Evolutionary conservation across 2,113 vertebrate species (phyloP).

Genomic region (Canis aureus): DNA sequence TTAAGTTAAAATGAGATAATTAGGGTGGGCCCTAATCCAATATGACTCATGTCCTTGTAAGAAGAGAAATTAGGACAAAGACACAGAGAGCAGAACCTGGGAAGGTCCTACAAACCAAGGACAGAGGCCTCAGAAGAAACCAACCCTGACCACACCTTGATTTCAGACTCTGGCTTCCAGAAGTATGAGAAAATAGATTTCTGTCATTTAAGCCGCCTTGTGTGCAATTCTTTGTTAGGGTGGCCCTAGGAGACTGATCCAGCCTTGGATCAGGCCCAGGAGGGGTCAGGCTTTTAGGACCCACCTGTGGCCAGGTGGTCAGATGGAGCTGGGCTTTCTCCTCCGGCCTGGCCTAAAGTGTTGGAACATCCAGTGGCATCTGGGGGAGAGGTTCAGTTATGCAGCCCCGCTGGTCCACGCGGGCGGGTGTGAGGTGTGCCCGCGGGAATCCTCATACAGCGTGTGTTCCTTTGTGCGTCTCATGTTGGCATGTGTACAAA

Average conservation of each 20-base stretch:
- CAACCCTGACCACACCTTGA: background rate
- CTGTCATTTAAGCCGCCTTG: background rate
- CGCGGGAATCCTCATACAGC: accelerated
- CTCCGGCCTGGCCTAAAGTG: background rate
- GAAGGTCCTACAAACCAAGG: background rate
- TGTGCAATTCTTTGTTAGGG: background rate
- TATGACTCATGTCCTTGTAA: background rate
- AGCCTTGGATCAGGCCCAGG: background rate
- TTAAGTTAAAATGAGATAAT: background rate
- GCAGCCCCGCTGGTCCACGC: accelerated
- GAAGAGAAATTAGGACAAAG: background rate
- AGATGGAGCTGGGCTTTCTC: background rate
- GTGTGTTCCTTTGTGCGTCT: accelerated
- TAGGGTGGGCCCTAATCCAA: background rate
- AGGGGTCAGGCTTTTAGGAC: background rate
- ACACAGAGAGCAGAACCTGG: accelerated
- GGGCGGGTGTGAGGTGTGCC: background rate
- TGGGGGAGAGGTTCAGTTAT: background rate
- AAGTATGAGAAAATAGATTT: background rate
- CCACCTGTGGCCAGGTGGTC: background rate
- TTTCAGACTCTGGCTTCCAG: background rate
- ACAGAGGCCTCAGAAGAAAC: background rate
- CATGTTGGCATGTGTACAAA: background rate
- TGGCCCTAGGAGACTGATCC: background rate
- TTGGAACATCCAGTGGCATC: background rate